Conservation (phyloP, 2,888 invertebrate genomes). For the Chromoteleia sp. region DNA sequence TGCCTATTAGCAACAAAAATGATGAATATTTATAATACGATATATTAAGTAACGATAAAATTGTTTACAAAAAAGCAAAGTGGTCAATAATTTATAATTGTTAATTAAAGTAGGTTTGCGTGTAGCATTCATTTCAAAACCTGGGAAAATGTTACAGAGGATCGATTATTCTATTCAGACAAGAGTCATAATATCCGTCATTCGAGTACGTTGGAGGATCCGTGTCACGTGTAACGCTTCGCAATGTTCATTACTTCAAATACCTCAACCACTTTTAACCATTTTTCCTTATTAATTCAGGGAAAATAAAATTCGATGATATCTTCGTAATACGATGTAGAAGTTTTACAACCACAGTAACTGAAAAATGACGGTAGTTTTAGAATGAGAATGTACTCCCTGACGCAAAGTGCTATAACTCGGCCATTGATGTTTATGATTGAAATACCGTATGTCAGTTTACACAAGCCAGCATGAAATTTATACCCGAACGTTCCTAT, state of each 20-base stretch:
- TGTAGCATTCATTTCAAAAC: background rate
- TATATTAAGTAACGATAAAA: no score
- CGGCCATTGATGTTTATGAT: conserved; percentile 44
- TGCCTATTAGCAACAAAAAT: no score
- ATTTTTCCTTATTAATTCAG: conserved; percentile 48
- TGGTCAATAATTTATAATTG: conserved; percentile 2
- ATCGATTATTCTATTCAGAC: conserved; percentile 12
- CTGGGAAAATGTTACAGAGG: background rate
- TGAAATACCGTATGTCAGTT: conserved; percentile 44
- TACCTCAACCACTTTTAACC: conserved; percentile 26
- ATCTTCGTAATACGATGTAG: conserved; percentile 28
- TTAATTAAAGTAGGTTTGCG: conserved; percentile 10
- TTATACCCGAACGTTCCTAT: conserved; percentile 6
- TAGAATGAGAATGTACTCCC: conserved; percentile 31
- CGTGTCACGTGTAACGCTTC: conserved; percentile 17
- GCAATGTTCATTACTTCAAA: conserved; percentile 33
- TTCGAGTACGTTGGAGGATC: background rate
- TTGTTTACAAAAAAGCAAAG: no score
- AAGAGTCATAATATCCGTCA: conserved; percentile 5
- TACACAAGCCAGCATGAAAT: conserved; percentile 20
- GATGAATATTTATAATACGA: no score
- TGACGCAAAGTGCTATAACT: conserved; percentile 30
- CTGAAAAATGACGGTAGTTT: conserved; percentile 29
- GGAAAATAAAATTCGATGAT: conserved; percentile 28
- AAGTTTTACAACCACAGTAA: conserved; percentile 38